phyloP scores from a whole-genome alignment of 2,113 vertebrate genomes.

The Podarcis muralis region DNA sequence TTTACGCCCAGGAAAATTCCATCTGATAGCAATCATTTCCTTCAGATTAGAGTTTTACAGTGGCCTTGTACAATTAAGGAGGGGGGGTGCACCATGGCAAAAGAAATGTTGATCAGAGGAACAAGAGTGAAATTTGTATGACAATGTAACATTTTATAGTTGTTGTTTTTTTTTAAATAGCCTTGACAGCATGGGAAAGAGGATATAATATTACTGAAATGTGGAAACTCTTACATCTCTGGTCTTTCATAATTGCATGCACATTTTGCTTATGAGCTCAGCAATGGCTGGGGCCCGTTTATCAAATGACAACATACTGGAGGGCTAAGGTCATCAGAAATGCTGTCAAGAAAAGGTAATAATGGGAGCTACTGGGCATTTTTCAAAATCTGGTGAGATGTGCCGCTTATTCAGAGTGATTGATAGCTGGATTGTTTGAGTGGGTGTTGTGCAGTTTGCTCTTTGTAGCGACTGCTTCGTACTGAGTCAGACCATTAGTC shows the following conservation, averaged over 20 bases:
- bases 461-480: neutral
- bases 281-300: neutral
- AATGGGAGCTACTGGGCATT: neutral
- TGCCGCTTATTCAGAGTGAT: neutral
- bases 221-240: conserved; percentile 50
- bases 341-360: neutral
- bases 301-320: neutral
- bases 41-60: conserved; percentile 34
- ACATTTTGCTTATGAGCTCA: conserved; percentile 33
- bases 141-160: neutral
- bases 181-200: conserved; percentile 12
- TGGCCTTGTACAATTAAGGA: neutral
- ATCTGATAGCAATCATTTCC: conserved; percentile 33
- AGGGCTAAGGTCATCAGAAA: neutral
- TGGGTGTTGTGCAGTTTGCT: neutral
- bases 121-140: neutral
- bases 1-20: neutral
- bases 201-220: conserved; percentile 41
- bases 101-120: neutral
- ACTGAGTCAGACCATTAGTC: too few species aligned
- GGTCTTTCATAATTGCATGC: conserved; percentile 4
- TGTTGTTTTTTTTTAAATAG: neutral
- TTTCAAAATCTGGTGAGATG: neutral
- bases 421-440: neutral
- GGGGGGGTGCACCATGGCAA: neutral